Base-by-base conservation (phyloP, 2,797 vertebrate species). In the Clarias platycephalus region DNA sequence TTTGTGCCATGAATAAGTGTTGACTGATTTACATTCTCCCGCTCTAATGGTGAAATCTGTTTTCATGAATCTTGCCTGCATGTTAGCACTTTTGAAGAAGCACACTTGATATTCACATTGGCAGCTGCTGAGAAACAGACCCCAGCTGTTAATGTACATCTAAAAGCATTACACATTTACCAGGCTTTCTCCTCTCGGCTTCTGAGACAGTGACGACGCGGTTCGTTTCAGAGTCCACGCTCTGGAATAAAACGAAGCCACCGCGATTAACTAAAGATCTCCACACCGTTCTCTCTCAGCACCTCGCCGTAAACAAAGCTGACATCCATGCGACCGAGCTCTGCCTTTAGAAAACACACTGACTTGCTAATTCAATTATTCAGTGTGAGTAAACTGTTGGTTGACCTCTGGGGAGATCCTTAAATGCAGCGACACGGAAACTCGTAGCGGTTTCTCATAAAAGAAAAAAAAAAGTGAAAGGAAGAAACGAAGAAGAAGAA, bases 301-400 rank as follows among this genome's bases (percentile, higher is more conserved):
- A 37, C 44, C 10, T 82, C 49, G 5, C 64, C 67, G 37, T 80
- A 82, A 89, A 87, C 80, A 86, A 63, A 87, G 78, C 64, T 37
- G 49, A 79, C 89, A 93, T 92, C 92, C 93, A 89, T 87, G 88
- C 76, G 67, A 87, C 85, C 24, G 6, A 91, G 91, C 91, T 91
- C 92, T 93, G 92, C 91, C 91, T 88, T 88, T 81, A 83, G 66
- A 81, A 53, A 80, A 86, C 76, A 37, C 49, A 75, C 55, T 55
- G 24, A 82, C 78, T 82, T 63, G 90, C 89, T 89, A 90, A 88
- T 91, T 91, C 90, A 90, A 74, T 93, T 91, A 90, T 91, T 90
- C 80, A 91, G 90, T 91, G 90, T 89, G 90, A 91, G 91, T 93
- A 86, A 93, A 93, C 91, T 89, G 91, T 90, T 90, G 49, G 87